Base-by-base conservation (phyloP, 2,113 vertebrate genomes). In the Numenius arquata region DNA sequence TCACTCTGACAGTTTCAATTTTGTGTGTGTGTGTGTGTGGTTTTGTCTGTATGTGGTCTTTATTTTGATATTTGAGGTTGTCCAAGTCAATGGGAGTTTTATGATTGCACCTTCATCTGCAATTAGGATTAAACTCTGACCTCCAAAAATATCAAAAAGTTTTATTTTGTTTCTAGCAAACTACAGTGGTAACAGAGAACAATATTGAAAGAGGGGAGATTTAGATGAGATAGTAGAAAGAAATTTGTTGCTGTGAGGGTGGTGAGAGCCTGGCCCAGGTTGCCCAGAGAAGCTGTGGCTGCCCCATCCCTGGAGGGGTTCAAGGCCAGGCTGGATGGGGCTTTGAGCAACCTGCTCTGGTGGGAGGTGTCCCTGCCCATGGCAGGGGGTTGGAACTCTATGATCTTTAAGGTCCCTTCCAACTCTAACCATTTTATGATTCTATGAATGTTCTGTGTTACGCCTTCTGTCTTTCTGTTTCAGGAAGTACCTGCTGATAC, bases 1-100 rank as follows among this genome's bases (percentile, higher is more conserved):
- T 58, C 11, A 17, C 20, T 62, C 27, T 13, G n/a, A 34, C 0
- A 0, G 7, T 70, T 83, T 34, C 40, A 32, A 8, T 41, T 22
- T 40, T 61, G 29, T 30, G 21, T 75, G 11, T 61, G 29, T 30
- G 21, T 75, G 11, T 20, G 9, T 68, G 22, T 59, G 11, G 7
- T 82, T 90, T 90, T 85, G 10, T 85, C 52, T 83, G 29, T 15
- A 16, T 0, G 0, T 40, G 32, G 11, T 43, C 41, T 59, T 77
- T 48, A 27, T 52, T 79, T 80, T 58, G 34, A 13, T 66, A 67
- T 74, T 76, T 40, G 36, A 87, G 65, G 7, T 82, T 26, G 12
- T 62, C 50, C 45, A 47, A 62, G 36, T 55, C 45, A 85, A 1
- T 70, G 15, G 13, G 32, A 50, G 14, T 70, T 81, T 3, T 17